Percentiles rank a stretch among this genome's conserved stretches.
These are phyloP conservation scores for Orthosia gothica DNA, from an alignment of 2,888 invertebrate species.

Conservation along the genomic window DNA sequence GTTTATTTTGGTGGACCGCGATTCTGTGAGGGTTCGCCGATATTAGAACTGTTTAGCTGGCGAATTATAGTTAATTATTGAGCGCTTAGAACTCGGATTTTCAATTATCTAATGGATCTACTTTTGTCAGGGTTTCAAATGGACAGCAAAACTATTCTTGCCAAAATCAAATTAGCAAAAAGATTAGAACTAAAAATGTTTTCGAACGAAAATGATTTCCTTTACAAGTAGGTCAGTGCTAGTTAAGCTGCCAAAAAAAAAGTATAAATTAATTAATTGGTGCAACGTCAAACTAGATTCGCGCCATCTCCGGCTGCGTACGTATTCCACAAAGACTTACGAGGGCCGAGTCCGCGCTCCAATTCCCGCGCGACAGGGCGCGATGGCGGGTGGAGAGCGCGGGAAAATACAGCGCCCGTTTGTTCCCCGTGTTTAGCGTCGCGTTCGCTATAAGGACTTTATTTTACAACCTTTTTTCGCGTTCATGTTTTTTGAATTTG, in stretches of 20 bases:
- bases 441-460: constrained; percentile 63
- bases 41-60: constrained; percentile 55
- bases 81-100: constrained; percentile 47
- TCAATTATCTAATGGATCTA: constrained; percentile 49
- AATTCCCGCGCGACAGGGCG: constrained; percentile 68
- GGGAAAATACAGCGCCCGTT: constrained; percentile 64
- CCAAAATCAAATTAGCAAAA: not conserved
- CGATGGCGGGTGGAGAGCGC: constrained; percentile 62
- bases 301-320: constrained; percentile 41
- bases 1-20: constrained; percentile 67
- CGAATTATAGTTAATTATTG: constrained; percentile 62
- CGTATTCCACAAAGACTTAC: constrained; percentile 66
- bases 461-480: constrained; percentile 56
- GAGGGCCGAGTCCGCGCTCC: constrained; percentile 61
- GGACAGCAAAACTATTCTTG: constrained; percentile 24
- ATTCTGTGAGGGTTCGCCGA: constrained; percentile 57
- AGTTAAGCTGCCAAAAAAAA: not conserved
- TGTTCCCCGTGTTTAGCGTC: constrained; percentile 59
- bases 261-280: constrained; percentile 25
- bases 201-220: not conserved
- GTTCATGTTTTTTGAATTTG: constrained; percentile 37
- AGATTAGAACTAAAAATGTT: not conserved
- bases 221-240: not conserved
- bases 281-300: constrained; percentile 46
- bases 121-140: constrained; percentile 26